phyloP scores from a whole-genome alignment of 2,888 invertebrate genomes.

The Tuta absoluta region DNA sequence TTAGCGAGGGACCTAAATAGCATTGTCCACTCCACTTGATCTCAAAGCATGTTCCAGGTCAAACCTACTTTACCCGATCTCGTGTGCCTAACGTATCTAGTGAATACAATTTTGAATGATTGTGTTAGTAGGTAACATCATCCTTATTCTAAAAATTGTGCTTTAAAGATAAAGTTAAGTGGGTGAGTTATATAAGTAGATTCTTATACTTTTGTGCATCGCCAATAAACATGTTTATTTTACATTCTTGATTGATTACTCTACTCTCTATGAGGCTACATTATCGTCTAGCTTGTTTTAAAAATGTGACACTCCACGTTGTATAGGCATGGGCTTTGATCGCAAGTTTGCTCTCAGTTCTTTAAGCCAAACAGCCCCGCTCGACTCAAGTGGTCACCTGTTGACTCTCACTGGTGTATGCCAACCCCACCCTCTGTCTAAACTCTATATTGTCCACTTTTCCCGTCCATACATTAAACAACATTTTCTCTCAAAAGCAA shows the following conservation, averaged over 20 bases:
- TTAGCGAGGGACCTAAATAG: background rate
- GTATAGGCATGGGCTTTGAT: background rate
- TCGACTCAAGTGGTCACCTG: slow-evolving; percentile 22
- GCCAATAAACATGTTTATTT: too few species aligned
- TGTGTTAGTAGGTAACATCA: background rate
- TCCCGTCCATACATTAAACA: slow-evolving; percentile 9
- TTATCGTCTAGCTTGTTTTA: background rate
- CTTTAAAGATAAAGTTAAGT: too few species aligned
- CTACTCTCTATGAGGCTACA: background rate
- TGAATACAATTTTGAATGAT: background rate
- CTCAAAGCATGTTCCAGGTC: slow-evolving; percentile 5
- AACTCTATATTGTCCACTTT: slow-evolving; percentile 18
- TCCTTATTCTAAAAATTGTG: too few species aligned
- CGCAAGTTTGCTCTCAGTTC: slow-evolving; percentile 10
- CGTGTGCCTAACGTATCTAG: background rate
- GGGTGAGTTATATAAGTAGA: too few species aligned
- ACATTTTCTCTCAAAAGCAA: slow-evolving; percentile 6
- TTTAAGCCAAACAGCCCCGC: slow-evolving; percentile 18
- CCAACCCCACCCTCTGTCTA: slow-evolving; percentile 11
- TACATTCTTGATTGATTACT: too few species aligned
- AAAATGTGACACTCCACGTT: slow-evolving; percentile 1
- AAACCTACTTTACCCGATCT: background rate
- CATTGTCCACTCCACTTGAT: slow-evolving; percentile 9
- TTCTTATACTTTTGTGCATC: too few species aligned
- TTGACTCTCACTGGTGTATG: slow-evolving; percentile 21